These are phyloP conservation scores for Ceuthmochares aereus DNA, from an alignment of 2,113 vertebrate species.

Conservation along the genomic window DNA sequence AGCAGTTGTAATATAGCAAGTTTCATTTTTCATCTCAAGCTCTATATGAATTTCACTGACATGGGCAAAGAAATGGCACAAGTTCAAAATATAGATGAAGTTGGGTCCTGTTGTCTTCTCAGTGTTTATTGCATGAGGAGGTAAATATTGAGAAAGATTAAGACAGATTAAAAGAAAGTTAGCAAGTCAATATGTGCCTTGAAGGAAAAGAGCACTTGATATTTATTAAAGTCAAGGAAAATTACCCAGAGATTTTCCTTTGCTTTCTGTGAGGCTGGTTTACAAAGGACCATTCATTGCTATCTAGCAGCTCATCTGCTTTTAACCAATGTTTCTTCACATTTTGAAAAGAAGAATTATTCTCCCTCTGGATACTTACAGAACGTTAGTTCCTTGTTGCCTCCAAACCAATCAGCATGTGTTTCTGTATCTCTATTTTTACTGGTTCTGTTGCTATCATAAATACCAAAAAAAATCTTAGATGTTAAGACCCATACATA, in stretches of 20 bases:
- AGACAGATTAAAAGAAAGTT: slow-evolving; percentile 54
- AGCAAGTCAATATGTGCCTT: slow-evolving; percentile 47
- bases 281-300: neutral
- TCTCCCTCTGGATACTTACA: neutral
- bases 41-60: neutral
- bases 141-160: slow-evolving; percentile 68
- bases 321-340: neutral
- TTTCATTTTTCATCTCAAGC: neutral
- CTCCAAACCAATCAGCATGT: neutral
- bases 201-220: slow-evolving; percentile 20
- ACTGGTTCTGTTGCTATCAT: neutral
- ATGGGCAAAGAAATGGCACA: neutral
- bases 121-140: slow-evolving; percentile 16
- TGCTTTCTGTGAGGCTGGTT: neutral
- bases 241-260: neutral
- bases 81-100: slow-evolving; percentile 23
- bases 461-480: neutral
- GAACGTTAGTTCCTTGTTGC: neutral
- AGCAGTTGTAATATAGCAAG: neutral
- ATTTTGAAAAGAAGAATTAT: neutral
- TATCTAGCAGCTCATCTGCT: neutral
- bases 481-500: neutral
- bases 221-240: slow-evolving; percentile 35
- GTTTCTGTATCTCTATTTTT: neutral
- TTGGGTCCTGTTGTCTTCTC: neutral